These are phyloP conservation scores for Esox niger DNA, from an alignment of 2,113 vertebrate genomes.

Conservation along the genomic window DNA sequence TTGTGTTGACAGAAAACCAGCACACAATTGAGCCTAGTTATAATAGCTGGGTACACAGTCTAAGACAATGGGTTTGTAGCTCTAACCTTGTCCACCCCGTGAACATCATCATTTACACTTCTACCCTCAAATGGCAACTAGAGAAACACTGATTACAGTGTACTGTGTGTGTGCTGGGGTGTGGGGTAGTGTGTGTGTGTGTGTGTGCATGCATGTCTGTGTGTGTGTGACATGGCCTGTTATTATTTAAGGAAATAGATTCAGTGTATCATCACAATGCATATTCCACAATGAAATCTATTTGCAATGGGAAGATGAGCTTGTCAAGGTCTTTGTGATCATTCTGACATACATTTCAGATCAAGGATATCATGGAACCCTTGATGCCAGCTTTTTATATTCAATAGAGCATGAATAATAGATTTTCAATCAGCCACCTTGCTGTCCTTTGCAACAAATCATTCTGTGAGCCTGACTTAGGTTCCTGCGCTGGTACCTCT, in stretches of 20 bases:
- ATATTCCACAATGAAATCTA: too few species aligned
- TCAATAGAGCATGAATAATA: neutral
- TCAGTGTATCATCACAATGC: neutral
- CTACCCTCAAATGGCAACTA: constrained; percentile 1
- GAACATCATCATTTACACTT: constrained; percentile 8
- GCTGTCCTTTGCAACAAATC: neutral
- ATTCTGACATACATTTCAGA: too few species aligned
- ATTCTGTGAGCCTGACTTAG: neutral
- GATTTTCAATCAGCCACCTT: neutral
- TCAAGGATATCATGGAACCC: neutral
- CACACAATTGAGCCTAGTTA: constrained; percentile 50
- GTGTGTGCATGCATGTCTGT: neutral
- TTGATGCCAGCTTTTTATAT: neutral
- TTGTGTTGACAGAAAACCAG: constrained; percentile 37
- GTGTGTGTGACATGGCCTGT: neutral
- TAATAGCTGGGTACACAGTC: constrained; percentile 54
- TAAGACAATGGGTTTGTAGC: neutral
- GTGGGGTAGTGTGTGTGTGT: constrained; percentile 2
- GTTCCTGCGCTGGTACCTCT: neutral
- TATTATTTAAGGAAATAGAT: neutral
- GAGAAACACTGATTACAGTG: constrained; percentile 2
- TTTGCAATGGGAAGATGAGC: too few species aligned
- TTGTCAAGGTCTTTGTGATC: too few species aligned
- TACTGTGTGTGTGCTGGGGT: neutral
- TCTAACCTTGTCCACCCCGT: neutral